These are phyloP conservation scores for Calameuta filiformis DNA, from an alignment of 2,888 invertebrate species.

Conservation along the genomic window DNA sequence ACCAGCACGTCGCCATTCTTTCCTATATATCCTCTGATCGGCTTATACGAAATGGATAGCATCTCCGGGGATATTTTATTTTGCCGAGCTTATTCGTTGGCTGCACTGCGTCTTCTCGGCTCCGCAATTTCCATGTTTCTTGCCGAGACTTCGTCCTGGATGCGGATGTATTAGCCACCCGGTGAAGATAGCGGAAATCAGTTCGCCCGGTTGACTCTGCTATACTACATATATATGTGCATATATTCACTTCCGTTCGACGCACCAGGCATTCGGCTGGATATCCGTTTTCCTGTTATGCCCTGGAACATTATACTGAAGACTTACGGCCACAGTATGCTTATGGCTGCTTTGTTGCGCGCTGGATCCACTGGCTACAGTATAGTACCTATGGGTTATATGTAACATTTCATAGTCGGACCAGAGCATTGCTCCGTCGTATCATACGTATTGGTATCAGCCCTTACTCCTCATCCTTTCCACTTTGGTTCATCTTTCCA, in stretches of 20 bases:
- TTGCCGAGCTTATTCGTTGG: conserved; percentile 22
- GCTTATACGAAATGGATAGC: conserved; percentile 43
- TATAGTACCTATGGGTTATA: not conserved
- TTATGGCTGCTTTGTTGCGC: not conserved
- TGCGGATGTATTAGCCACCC: not conserved
- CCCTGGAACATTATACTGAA: not conserved
- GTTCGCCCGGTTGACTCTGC: not conserved
- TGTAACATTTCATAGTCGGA: conserved; percentile 55
- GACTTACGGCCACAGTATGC: not conserved
- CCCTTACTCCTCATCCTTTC: conserved; percentile 19
- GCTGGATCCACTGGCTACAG: not conserved
- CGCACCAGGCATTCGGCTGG: not conserved
- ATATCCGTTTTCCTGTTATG: not conserved
- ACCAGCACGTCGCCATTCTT: conserved; percentile 17
- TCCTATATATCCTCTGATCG: conserved; percentile 37
- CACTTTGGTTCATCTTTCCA: conserved; percentile 19
- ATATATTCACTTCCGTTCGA: not conserved
- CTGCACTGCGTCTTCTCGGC: conserved; percentile 20
- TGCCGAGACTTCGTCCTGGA: not conserved
- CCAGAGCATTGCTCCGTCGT: conserved; percentile 49
- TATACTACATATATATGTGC: not conserved
- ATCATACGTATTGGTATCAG: conserved; percentile 28
- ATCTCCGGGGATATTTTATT: conserved; percentile 41
- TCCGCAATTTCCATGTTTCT: conserved; percentile 18
- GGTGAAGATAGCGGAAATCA: not conserved